Percentiles rank a stretch among this genome's conserved stretches.
phyloP scores from a whole-genome alignment of 2,113 vertebrate species.

The Nyctereutes procyonoides region DNA sequence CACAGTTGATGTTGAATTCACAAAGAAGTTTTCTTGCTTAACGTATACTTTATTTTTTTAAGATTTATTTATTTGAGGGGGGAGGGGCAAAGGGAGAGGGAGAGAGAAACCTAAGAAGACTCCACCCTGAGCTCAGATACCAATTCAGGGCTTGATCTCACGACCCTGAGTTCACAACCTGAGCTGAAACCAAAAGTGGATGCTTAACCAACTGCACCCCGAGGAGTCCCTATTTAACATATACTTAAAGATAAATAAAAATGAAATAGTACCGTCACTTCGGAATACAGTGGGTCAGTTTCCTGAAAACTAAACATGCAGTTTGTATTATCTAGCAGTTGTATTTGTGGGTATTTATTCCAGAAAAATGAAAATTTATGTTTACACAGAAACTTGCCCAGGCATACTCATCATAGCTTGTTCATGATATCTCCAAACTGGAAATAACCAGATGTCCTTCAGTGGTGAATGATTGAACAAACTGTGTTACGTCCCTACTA shows the following conservation, averaged over 20 bases:
- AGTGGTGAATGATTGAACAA: not conserved
- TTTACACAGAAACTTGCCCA: not conserved
- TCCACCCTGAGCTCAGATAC: not conserved
- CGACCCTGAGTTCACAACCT: not conserved
- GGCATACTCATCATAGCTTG: not conserved
- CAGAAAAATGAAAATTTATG: not conserved
- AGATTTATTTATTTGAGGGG: not conserved
- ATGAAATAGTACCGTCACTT: not conserved
- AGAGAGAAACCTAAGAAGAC: not conserved
- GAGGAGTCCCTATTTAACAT: not conserved
- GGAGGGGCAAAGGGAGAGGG: not conserved
- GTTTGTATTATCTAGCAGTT: not conserved
- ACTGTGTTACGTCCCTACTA: not conserved
- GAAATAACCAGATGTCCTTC: not conserved
- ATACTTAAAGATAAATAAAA: not conserved
- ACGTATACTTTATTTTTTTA: not conserved
- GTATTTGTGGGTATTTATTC: conserved; percentile 9
- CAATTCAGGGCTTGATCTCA: not conserved
- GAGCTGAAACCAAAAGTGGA: not conserved
- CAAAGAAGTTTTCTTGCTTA: conserved; percentile 11
- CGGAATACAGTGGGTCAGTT: not conserved
- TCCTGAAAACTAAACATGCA: not conserved
- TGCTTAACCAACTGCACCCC: not conserved
- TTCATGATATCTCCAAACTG: not conserved
- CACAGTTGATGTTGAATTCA: not conserved